These are phyloP conservation scores for Spatulosminthurus flaviceps DNA, from an alignment of 2,888 invertebrate genomes.

Conservation along the genomic window DNA sequence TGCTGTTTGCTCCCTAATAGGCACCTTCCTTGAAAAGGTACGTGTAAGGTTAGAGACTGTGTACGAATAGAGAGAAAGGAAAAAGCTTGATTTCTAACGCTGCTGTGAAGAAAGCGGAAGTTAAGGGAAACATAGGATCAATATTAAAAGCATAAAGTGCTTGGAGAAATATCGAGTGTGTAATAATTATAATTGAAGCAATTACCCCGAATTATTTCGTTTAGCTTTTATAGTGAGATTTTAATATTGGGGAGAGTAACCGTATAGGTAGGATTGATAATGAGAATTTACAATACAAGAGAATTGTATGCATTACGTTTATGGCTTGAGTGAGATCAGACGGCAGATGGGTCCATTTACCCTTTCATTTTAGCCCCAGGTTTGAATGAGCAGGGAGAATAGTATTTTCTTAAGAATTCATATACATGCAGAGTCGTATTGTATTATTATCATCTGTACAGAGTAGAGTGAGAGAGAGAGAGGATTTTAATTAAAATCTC, in stretches of 20 bases:
- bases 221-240: not conserved
- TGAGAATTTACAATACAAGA: too few relatives aligned
- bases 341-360: not conserved
- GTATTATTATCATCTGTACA: not conserved
- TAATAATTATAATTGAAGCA: not conserved
- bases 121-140: too few relatives aligned
- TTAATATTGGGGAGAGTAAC: not conserved
- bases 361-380: constrained; percentile 7
- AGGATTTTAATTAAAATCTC: constrained; percentile 28
- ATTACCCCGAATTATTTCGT: not conserved
- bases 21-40: too few relatives aligned
- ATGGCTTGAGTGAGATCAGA: constrained; percentile 9
- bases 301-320: constrained; percentile 13
- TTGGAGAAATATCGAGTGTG: not conserved
- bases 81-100: too few relatives aligned
- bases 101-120: too few relatives aligned
- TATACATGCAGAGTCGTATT: not conserved
- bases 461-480: not conserved
- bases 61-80: too few relatives aligned
- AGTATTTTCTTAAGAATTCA: not conserved
- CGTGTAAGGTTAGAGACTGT: too few relatives aligned
- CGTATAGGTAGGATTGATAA: not conserved
- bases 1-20: too few relatives aligned
- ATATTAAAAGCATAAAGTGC: not conserved
- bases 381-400: not conserved